Evolutionary conservation across 2,113 vertebrate species (phyloP), one percentile per base, ranked within the genome.

Genomic region (Pristiophorus japonicus): DNA sequence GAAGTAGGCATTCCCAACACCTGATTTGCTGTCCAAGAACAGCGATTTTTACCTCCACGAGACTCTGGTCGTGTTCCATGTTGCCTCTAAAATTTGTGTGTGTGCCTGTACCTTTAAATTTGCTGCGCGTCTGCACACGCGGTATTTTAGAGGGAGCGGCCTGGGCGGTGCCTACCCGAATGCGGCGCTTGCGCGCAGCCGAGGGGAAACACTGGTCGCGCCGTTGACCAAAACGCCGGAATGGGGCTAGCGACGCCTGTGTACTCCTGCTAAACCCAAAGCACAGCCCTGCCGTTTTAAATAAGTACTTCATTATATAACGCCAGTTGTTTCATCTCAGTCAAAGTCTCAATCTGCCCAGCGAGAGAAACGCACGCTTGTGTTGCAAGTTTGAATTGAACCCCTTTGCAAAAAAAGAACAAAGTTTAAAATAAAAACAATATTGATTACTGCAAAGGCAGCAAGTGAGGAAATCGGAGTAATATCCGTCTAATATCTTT

Each of bases 381-480:
- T 59, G 59, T 92, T 65, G 55, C 34, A 65, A 92, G 59, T 91
- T 42, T 92, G 16, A 92, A 38, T 65, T 92, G 88, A 59, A 92
- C 59, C 88, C 59, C 88, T 92, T 63, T 34, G 11, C 75, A 42
- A 81, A 62, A 92, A 16, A 87, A 18, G 24, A 92, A 90, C 14
- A 62, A 88, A 88, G n/a, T n/a, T n/a, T n/a, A n/a, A n/a, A n/a
- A n/a, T n/a, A n/a, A n/a, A n/a, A n/a, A n/a, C n/a, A n/a, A n/a
- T n/a, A n/a, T n/a, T 30, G 14, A 62, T 91, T n/a, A 91, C 51
- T 62, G 55, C 30, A 62, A 62, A 91, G 88, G 59, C 59, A 92
- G 30, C 59, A 92, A 63, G 88, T 92, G 1, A 92, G n/a, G 59
- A 65, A 63, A 92, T 55, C 22, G 18, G 34, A 34, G 62, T 38